Base-by-base conservation (phyloP, 2,113 vertebrate genomes). In the Pteruthius melanotis region DNA sequence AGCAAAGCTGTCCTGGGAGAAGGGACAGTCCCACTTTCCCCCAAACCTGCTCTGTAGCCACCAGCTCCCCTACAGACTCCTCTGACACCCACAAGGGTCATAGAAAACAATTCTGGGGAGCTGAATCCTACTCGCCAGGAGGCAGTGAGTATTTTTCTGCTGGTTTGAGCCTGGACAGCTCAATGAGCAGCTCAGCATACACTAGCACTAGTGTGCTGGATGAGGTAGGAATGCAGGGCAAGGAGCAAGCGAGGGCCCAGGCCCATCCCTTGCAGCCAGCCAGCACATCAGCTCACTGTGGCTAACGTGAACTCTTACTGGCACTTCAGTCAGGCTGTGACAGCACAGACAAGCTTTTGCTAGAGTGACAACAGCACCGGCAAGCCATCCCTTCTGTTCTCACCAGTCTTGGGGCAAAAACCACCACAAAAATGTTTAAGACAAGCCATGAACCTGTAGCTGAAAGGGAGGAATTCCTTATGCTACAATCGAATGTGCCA, bases 401-500 rank as follows among this genome's bases (percentile, higher is more conserved):
- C 30, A 72, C 27, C 0, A 0, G 28, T 54, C 39, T 10, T 37
- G 24, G 74, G 69, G 39, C 56, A 89, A 92, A 85, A 89, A 14
- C 1, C 31, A 74, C 26, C 16, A 15, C 33, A 30, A 68, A 76
- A 79, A 56, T 6, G 6, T 72, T 72, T 30, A 68, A 72, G 28
- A 24, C 3, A 8, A 88, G 81, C 23, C 77, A 84, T 2, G 2
- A 82, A 71, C 6, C 44, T 4, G 3, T 31, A 82, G 56, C 69
- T 87, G 65, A 95, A 39, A 82, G 31, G 39, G 10, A 91, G 44
- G 65, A 85, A 91, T 60, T 91, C 56, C 35, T 83, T 18, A 19
- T 2, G 19, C 53, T 59, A 77, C 90, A 76, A 83, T 53, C 49
- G 64, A 40, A 91, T 79, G n/a, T 83, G 93, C 57, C 53, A 93